Evolutionary conservation across 1,140 invertebrate species (phyloP).

Genomic region (Papilio polytes): DNA sequence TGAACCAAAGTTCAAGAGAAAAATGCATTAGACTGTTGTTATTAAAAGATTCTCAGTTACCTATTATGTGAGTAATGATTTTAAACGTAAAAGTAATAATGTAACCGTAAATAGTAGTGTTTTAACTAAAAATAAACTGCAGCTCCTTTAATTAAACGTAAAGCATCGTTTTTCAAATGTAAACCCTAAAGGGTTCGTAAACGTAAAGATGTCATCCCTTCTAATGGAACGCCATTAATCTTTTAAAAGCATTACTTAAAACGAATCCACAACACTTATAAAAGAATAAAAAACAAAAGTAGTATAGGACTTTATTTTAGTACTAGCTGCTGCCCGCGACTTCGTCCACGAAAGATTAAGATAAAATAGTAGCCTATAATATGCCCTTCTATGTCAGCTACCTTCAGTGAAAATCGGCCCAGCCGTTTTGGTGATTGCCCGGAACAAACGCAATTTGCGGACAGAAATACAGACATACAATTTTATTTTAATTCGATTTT

Average conservation of each 20-base stretch:
- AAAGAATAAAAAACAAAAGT: neutral
- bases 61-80: no score
- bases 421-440: no score
- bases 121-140: neutral
- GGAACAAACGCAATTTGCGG: no score
- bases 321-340: neutral
- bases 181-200: neutral
- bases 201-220: conserved; percentile 7
- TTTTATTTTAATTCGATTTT: no score
- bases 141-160: neutral
- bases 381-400: no score
- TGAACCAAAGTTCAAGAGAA: neutral
- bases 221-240: conserved; percentile 16
- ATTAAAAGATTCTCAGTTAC: no score
- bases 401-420: no score
- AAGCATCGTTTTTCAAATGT: conserved; percentile 21
- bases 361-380: no score
- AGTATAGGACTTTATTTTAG: neutral
- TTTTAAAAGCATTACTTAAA: conserved; percentile 21
- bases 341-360: no score
- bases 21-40: neutral
- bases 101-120: no score
- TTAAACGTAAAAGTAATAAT: no score
- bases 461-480: no score
- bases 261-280: neutral